phyloP scores from a whole-genome alignment of 2,797 vertebrate genomes.

The Percopsis omiscomaycus region DNA sequence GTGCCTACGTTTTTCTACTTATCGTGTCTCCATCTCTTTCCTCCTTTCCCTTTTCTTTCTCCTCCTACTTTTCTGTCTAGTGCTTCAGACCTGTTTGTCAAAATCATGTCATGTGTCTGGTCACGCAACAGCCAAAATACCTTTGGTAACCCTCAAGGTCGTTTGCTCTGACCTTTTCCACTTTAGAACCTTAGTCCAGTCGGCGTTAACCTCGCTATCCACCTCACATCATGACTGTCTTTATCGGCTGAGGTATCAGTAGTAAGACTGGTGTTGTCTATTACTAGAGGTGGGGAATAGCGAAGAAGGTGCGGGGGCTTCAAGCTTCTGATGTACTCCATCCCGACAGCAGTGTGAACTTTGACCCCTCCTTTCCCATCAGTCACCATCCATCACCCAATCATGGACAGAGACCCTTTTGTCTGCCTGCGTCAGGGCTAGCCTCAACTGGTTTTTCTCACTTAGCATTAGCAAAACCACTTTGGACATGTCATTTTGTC shows the following conservation, averaged over 20 bases:
- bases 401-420: slow-evolving; percentile 65
- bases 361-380: slow-evolving; percentile 61
- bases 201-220: slow-evolving; percentile 9
- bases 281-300: slow-evolving; percentile 26
- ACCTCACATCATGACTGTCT: neutral
- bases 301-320: slow-evolving; percentile 19
- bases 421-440: slow-evolving; percentile 39
- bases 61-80: neutral
- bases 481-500: slow-evolving; percentile 44
- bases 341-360: slow-evolving; percentile 43
- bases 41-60: slow-evolving; percentile 18
- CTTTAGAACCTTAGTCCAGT: slow-evolving; percentile 9
- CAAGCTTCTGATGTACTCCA: slow-evolving; percentile 39
- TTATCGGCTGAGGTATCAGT: slow-evolving; percentile 11
- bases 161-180: slow-evolving; percentile 9
- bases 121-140: slow-evolving; percentile 19
- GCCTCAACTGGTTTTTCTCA: slow-evolving; percentile 62
- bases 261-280: neutral
- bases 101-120: slow-evolving; percentile 24
- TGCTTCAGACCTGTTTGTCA: slow-evolving; percentile 19
- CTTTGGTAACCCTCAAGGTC: slow-evolving; percentile 12
- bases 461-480: slow-evolving; percentile 33
- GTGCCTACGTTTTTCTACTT: slow-evolving; percentile 25
- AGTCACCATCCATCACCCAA: slow-evolving; percentile 67
- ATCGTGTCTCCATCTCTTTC: neutral